Percentiles rank a stretch among this genome's conserved stretches.
phyloP scores from a whole-genome alignment of 2,113 vertebrate genomes.

The Uria aalge region DNA sequence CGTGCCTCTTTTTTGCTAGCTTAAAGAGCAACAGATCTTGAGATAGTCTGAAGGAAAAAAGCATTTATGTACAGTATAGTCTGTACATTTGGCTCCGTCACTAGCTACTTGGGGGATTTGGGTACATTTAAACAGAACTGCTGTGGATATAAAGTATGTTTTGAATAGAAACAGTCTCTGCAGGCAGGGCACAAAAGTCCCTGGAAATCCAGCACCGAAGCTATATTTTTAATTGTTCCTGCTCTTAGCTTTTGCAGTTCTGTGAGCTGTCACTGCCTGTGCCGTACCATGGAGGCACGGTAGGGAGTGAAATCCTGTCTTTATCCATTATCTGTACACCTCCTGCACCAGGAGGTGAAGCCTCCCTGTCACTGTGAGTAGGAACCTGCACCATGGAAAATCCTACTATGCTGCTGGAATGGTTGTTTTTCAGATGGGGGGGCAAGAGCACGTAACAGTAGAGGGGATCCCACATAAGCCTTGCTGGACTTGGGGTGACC shows the following conservation, averaged over 20 bases:
- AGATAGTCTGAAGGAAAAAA: not conserved
- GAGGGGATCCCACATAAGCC: not conserved
- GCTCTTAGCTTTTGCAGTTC: not conserved
- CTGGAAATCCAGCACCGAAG: not conserved
- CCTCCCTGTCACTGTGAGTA: not conserved
- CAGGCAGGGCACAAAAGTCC: not conserved
- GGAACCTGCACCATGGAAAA: not conserved
- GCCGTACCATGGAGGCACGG: not conserved
- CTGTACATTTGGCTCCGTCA: not conserved
- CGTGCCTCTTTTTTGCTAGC: not conserved
- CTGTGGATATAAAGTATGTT: not conserved
- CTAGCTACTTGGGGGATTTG: not conserved
- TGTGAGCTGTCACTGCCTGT: not conserved
- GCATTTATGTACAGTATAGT: not conserved
- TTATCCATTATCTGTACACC: not conserved
- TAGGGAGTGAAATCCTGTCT: not conserved
- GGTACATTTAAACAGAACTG: not conserved
- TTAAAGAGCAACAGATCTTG: not conserved
- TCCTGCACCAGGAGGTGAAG: not conserved
- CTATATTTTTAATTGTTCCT: not conserved
- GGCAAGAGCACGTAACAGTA: rapidly evolving
- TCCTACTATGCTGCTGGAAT: not conserved
- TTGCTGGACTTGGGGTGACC: not conserved
- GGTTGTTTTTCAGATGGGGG: not conserved
- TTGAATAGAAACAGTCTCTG: not conserved